Evolutionary conservation across 2,113 vertebrate species (phyloP), one percentile per base, ranked within the genome.

Genomic region (Ovis canadensis): DNA sequence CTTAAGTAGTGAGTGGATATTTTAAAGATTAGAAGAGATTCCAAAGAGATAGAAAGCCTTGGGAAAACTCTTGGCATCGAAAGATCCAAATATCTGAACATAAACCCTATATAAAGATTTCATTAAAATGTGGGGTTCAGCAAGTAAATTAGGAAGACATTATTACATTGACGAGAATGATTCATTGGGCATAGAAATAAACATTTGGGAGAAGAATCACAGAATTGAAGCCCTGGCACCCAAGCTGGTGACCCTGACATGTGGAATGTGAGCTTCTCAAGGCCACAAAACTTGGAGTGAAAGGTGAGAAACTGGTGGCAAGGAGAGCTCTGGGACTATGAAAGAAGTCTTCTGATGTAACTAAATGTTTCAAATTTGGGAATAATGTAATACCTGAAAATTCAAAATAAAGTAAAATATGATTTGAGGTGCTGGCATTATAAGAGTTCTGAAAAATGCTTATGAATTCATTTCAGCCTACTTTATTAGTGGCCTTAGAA

Each of bases 401-500:
- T 86, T 55, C 55, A 40, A 77, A 94, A 82, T 96, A 25, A 85
- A 89, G 45, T 83, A n/a, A 80, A 29, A n/a, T 82, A 74, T 62
- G n/a, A 94, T 91, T 85, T 91, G 50, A 59, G 33, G 16, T 45
- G 17, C 50, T 95, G 23, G 36, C 40, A 36, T 90, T 78, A 57
- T 83, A n/a, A 86, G 1, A 71, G 17, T 14, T 86, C 52, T 78
- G n/a, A 78, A 93, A 98, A 96, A 91, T 86, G 43, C 60, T 94
- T 96, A 60, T 81, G 62, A 96, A 90, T 29, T 93, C 36, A 96
- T 95, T 97, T 93, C 84, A 77, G 33, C 23, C 64, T 71, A 17
- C 64, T 88, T 94, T 92, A 95, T 91, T 92, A 86, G 59, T 57
- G 64, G 11, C 19, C 71, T 95, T 59, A 90, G 36, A 96, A 96